phyloP scores from a whole-genome alignment of 2,113 vertebrate genomes.

The Picathartes gymnocephalus region DNA sequence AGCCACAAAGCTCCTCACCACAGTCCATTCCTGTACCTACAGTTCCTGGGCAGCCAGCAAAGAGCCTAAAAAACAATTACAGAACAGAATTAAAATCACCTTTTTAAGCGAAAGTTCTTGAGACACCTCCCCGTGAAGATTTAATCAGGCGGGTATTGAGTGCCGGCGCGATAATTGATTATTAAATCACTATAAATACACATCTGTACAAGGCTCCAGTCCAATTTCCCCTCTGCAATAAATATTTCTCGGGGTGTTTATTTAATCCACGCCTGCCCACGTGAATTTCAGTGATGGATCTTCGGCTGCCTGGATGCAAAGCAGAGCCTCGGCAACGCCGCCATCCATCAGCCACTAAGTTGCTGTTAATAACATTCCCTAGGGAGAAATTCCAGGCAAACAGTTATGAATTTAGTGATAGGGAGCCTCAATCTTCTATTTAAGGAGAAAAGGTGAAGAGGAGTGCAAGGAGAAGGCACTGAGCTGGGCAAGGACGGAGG shows the following conservation, averaged over 20 bases:
- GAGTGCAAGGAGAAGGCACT: neutral
- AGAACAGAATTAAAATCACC: constrained; percentile 19
- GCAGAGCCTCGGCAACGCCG: constrained; percentile 30
- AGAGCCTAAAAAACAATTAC: neutral
- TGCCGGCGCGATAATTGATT: constrained; percentile 46
- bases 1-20: neutral
- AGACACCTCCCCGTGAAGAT: neutral
- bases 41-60: neutral
- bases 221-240: constrained; percentile 31
- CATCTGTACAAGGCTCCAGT: neutral
- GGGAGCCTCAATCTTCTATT: constrained; percentile 50
- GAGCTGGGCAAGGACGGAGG: neutral
- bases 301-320: constrained; percentile 63
- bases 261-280: constrained; percentile 66
- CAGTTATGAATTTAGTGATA: constrained; percentile 64
- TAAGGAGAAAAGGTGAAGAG: constrained; percentile 27
- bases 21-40: neutral
- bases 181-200: constrained; percentile 46
- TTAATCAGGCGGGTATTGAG: constrained; percentile 20
- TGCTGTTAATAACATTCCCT: constrained; percentile 71
- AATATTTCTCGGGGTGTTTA: constrained; percentile 54
- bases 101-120: neutral
- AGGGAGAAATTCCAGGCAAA: constrained; percentile 60
- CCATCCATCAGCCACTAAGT: constrained; percentile 71
- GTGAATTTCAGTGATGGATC: constrained; percentile 64